Evolutionary conservation across 2,113 vertebrate species (phyloP).

Genomic region (Engystomops pustulosus): DNA sequence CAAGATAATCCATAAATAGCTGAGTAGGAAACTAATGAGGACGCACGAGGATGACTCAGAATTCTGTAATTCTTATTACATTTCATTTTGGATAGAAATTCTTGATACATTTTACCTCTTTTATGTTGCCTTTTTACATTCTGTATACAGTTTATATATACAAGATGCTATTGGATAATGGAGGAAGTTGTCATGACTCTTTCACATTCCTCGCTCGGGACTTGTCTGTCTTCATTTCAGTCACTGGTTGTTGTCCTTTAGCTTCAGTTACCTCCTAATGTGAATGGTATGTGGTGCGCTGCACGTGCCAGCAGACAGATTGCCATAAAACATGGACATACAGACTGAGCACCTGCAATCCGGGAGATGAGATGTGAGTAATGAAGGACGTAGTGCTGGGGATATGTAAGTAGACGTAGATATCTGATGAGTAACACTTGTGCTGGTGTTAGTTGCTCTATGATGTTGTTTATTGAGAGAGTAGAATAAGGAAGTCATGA

Average conservation of each 20-base stretch:
- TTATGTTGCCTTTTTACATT: too few relatives aligned
- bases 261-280: neutral
- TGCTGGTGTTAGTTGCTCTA: neutral
- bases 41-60: too few relatives aligned
- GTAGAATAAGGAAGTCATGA: slow-evolving; percentile 14
- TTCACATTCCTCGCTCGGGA: too few relatives aligned
- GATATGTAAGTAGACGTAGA: neutral
- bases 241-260: neutral
- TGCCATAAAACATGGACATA: neutral
- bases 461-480: neutral
- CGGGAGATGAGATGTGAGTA: neutral
- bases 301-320: neutral
- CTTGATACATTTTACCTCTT: too few relatives aligned
- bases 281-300: neutral
- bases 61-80: too few relatives aligned
- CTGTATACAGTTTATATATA: too few relatives aligned
- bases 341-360: neutral
- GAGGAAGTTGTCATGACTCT: too few relatives aligned
- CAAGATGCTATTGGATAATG: too few relatives aligned
- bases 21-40: too few relatives aligned
- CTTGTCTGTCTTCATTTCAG: too few relatives aligned
- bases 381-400: neutral
- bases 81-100: too few relatives aligned
- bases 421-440: neutral
- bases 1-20: too few relatives aligned